phyloP scores from a whole-genome alignment of 2,888 invertebrate genomes.

The Drosophila neotestacea region DNA sequence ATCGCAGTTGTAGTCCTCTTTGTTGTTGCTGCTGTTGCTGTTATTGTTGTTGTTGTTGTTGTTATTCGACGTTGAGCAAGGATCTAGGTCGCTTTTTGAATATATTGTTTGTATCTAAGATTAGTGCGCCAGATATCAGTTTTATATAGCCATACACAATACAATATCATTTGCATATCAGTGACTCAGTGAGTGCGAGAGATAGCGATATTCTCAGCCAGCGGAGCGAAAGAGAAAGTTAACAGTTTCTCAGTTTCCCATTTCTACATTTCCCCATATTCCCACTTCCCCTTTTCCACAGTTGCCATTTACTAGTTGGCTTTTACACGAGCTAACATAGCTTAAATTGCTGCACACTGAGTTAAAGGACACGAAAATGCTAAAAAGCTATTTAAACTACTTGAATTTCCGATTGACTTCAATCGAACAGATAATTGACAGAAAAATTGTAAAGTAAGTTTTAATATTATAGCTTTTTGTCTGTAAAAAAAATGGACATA shows the following conservation, averaged over 20 bases:
- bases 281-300: too few species aligned
- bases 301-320: neutral
- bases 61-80: constrained; percentile 63
- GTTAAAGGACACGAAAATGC: too few species aligned
- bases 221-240: constrained; percentile 14
- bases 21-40: constrained; percentile 50
- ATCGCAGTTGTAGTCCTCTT: constrained; percentile 69
- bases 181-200: constrained; percentile 27
- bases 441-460: too few species aligned
- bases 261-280: neutral
- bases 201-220: constrained; percentile 25
- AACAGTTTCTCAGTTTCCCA: constrained; percentile 9
- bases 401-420: too few species aligned
- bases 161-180: constrained; percentile 75
- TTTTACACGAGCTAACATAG: neutral
- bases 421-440: too few species aligned
- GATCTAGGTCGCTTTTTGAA: constrained; percentile 79
- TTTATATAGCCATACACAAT: constrained; percentile 70
- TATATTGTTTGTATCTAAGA: constrained; percentile 79
- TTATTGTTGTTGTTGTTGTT: constrained; percentile 30
- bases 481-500: too few species aligned
- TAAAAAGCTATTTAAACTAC: too few species aligned
- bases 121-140: constrained; percentile 78
- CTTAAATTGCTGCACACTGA: neutral
- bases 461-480: too few species aligned